These are phyloP conservation scores for Teinopalpus imperialis DNA, from an alignment of 2,888 invertebrate species.

Conservation along the genomic window DNA sequence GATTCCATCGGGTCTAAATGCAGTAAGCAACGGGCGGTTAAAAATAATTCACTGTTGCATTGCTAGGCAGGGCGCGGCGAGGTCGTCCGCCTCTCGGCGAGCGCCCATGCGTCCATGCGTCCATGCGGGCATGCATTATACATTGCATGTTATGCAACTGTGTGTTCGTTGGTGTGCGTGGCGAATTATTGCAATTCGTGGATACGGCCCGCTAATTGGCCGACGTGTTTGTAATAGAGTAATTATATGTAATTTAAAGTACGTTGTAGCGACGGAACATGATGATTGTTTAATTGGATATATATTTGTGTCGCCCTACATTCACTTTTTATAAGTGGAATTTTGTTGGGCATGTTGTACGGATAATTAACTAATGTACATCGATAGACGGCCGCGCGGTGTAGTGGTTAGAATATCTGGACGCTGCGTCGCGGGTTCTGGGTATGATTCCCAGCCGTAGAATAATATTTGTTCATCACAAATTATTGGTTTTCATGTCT, in stretches of 20 bases:
- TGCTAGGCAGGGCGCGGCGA: slow-evolving; percentile 34
- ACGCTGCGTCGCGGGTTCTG: too few relatives aligned
- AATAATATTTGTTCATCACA: too few relatives aligned
- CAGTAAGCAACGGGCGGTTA: slow-evolving; percentile 12
- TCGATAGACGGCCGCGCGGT: too few relatives aligned
- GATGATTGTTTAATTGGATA: slow-evolving; percentile 2
- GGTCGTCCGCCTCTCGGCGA: slow-evolving; percentile 30
- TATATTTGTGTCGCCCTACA: slow-evolving; percentile 2
- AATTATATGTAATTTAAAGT: slow-evolving; percentile 17
- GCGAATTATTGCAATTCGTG: slow-evolving; percentile 10
- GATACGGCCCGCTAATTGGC: slow-evolving; percentile 9
- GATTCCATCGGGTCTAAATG: slow-evolving; percentile 10
- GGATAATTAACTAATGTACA: not conserved
- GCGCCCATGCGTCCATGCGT: too few relatives aligned
- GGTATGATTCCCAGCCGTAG: too few relatives aligned
- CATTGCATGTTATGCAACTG: slow-evolving; percentile 24
- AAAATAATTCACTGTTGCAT: slow-evolving; percentile 26
- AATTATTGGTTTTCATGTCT: too few relatives aligned
- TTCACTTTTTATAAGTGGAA: not conserved
- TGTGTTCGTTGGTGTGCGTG: slow-evolving; percentile 11
- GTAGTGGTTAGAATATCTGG: too few relatives aligned
- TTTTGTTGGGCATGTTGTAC: not conserved
- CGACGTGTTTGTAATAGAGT: slow-evolving; percentile 17
- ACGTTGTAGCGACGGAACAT: not conserved
- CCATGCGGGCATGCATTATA: slow-evolving; percentile 30